Conservation (phyloP, 2,888 invertebrate genomes). For the Cheilosia vulpina region DNA sequence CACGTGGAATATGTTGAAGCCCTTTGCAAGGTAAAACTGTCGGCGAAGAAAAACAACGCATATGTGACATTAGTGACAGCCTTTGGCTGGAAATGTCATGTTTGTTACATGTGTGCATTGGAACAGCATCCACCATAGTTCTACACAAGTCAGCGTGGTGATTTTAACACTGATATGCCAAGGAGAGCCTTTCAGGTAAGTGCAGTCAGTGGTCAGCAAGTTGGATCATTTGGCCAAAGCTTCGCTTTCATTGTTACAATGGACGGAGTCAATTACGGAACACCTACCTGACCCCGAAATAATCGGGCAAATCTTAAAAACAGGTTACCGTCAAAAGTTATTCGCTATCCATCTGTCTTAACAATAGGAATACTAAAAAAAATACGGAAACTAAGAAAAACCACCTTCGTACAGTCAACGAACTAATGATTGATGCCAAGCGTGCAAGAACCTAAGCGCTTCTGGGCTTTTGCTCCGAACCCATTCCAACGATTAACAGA, state of each 20-base stretch:
- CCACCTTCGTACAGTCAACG: background rate
- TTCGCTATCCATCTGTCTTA: background rate
- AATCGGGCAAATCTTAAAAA: conserved; percentile 35
- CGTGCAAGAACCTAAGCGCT: conserved; percentile 3
- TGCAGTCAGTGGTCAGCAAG: no score
- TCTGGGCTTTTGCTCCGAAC: conserved; percentile 9
- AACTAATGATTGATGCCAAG: conserved; percentile 7
- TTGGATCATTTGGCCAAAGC: no score
- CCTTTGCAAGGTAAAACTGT: no score
- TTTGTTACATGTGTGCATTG: no score
- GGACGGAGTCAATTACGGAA: background rate
- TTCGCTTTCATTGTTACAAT: background rate
- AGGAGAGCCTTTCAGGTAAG: no score
- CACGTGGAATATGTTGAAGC: no score
- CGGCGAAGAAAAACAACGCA: no score
- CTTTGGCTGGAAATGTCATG: no score
- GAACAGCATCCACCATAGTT: no score
- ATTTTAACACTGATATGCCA: no score
- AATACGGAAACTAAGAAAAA: background rate
- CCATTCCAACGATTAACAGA: conserved; percentile 8
- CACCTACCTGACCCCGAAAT: conserved; percentile 19
- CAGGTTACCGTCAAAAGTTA: background rate
- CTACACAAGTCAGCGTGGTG: no score
- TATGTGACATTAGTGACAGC: no score
- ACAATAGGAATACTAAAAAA: background rate